Conservation (phyloP, 2,888 invertebrate species). For the Tyria jacobaeae region DNA sequence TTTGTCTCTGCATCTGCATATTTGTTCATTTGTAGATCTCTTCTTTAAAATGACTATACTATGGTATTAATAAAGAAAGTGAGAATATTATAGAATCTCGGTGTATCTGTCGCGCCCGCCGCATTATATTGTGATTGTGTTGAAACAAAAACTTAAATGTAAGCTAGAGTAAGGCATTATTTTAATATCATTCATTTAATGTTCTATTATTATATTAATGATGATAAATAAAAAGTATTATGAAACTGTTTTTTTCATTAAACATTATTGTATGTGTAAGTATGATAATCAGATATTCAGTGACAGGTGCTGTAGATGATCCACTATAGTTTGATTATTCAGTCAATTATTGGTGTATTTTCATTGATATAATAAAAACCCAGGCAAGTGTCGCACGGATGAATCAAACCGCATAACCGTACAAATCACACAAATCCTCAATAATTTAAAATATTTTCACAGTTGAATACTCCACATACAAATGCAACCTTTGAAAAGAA, state of each 20-base stretch:
- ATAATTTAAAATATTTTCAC: no score
- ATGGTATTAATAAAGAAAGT: neutral
- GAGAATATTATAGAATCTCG: slow-evolving; percentile 45
- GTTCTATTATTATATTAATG: slow-evolving; percentile 70
- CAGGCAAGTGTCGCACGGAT: no score
- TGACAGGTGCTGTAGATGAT: no score
- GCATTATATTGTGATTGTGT: slow-evolving; percentile 73
- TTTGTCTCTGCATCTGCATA: no score
- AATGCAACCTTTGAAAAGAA: no score
- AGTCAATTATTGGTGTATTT: no score
- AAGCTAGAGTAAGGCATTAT: slow-evolving; percentile 73
- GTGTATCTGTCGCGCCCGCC: slow-evolving; percentile 66
- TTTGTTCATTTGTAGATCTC: neutral
- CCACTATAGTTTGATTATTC: no score
- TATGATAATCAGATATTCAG: no score
- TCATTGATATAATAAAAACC: no score
- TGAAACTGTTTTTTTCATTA: slow-evolving; percentile 27
- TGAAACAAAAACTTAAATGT: slow-evolving; percentile 67
- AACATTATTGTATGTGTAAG: neutral
- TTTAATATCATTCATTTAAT: slow-evolving; percentile 75
- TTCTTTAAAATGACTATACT: neutral
- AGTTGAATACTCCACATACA: no score
- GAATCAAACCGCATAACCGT: no score
- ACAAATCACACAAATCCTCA: no score
- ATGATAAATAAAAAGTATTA: slow-evolving; percentile 68